Base-by-base conservation (phyloP, 2,888 invertebrate genomes). In the Litoditis marina region DNA sequence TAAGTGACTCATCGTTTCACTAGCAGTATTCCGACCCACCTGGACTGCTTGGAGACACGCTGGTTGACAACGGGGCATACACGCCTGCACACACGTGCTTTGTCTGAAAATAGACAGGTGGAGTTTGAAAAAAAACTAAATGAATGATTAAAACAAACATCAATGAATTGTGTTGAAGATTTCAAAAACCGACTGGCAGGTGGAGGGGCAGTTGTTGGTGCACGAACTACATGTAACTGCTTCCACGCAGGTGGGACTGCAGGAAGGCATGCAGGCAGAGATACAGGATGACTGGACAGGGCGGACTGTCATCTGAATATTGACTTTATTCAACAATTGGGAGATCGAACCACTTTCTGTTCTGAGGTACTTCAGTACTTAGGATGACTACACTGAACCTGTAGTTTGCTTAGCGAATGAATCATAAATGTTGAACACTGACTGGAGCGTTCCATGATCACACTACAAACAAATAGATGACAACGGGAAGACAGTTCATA, bases 1-100 rank as follows among this genome's bases (percentile, higher is more conserved):
- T n/a, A n/a, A n/a, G n/a, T n/a, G n/a, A n/a, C n/a, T n/a, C n/a
- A n/a, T n/a, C n/a, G n/a, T n/a, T n/a, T n/a, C n/a, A n/a, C n/a
- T n/a, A n/a, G n/a, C n/a, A n/a, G n/a, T n/a, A n/a, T n/a, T n/a
- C n/a, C n/a, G n/a, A 25, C 55, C 25, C 31, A 69, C 59, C 56
- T 68, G 63, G 34, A 73, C 64, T 61, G 72, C 73, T 59, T 73
- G 72, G 58, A 73, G 62, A 63, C 74, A 75, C 2, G 68, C 57
- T 31, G 74, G 76, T 8, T 71, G 70, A 47, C 74, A 74, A 51
- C 71, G 56, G 2, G 74, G 74, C 70, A 76, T 74, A 46, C 76
- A 76, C 13, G 66, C 66, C 22, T 65, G 59, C 11, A 71, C 61
- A 39, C 73, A 73, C 25, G 55, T 69, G 8, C 65, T 62, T 61